Base-by-base conservation (phyloP, 2,113 vertebrate genomes). In the Halcyon malimbica region DNA sequence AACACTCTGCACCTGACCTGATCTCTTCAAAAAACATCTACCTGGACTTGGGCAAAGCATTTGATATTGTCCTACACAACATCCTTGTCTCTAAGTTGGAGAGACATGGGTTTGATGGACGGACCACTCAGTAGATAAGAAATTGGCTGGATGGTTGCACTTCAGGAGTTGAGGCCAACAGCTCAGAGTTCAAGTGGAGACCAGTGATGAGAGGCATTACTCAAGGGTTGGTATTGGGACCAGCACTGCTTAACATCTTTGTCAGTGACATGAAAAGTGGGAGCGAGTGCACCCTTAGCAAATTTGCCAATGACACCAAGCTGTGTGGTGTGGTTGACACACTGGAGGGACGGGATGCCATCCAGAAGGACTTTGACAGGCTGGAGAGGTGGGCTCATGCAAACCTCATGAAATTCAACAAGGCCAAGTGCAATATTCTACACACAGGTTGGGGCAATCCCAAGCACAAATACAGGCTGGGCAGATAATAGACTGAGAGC, bases 121-220 rank as follows among this genome's bases (percentile, higher is more conserved):
- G 24, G 29, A 41, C 16, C 29, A 26, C 5, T 54, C 0, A 0
- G 39, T 65, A 23, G 12, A 44, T 64, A 21, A 64, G 35, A 14
- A 84, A 71, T 28, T 51, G 51, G 25, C 29, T 56, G 63, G n/a
- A 56, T 41, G 39, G 29, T 35, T 28, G 13, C 71, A 77, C n/a
- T 56, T 13, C n/a, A 74, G 19, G 20, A 31, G n/a, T 17, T 62
- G 46, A 4, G 2, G n/a, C 56, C 39, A 76, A 46, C 9, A 19
- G 39, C n/a, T 70, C 11, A 2, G 10, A 41, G 41, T 63, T 29
- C 29, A 50, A 13, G 20, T 63, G 48, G 39, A 63, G 26, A 54
- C 18, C 39, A 62, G 24, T 18, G 16, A 63, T 4, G 23, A 74
- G 44, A 35, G n/a, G 35, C 6, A 4, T 76, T 83, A 12, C 63